These are phyloP conservation scores for Dasypolia templi DNA, from an alignment of 2,888 invertebrate species.

Conservation along the genomic window DNA sequence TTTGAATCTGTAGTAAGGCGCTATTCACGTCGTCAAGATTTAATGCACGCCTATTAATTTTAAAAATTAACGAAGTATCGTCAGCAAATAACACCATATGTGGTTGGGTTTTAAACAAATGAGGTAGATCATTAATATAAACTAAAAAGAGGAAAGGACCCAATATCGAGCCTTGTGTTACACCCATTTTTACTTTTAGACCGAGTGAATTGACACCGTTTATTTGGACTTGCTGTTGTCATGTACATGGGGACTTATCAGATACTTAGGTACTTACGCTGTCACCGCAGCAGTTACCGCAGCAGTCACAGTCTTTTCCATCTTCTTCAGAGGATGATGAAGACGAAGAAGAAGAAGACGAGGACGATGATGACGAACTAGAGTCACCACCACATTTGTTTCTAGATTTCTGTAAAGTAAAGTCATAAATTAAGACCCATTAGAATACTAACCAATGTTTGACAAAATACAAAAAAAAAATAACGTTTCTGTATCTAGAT, in stretches of 20 bases:
- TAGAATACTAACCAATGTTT: neutral
- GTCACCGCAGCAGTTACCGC: conserved; percentile 42
- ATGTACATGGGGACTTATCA: neutral
- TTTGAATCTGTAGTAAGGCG: too few relatives aligned
- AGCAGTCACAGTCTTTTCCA: conserved; percentile 52
- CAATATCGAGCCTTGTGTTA: too few relatives aligned
- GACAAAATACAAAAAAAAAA: neutral
- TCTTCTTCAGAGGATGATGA: conserved; percentile 74
- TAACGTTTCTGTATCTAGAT: neutral
- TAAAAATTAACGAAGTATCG: too few relatives aligned
- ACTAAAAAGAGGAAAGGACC: too few relatives aligned
- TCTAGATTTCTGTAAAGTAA: conserved; percentile 63
- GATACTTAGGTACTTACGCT: conserved; percentile 22
- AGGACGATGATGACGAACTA: conserved; percentile 54
- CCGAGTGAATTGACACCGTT: too few relatives aligned
- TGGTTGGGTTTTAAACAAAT: too few relatives aligned
- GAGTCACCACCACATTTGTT: conserved; percentile 46
- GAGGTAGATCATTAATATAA: too few relatives aligned
- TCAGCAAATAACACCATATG: too few relatives aligned
- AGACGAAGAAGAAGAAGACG: conserved; percentile 55
- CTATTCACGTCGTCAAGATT: too few relatives aligned
- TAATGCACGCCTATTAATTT: too few relatives aligned
- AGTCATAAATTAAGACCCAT: neutral
- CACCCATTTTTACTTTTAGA: too few relatives aligned
- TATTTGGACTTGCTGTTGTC: too few relatives aligned